These are phyloP conservation scores for Erebia epiphron DNA, from an alignment of 2,888 invertebrate genomes.

Conservation along the genomic window DNA sequence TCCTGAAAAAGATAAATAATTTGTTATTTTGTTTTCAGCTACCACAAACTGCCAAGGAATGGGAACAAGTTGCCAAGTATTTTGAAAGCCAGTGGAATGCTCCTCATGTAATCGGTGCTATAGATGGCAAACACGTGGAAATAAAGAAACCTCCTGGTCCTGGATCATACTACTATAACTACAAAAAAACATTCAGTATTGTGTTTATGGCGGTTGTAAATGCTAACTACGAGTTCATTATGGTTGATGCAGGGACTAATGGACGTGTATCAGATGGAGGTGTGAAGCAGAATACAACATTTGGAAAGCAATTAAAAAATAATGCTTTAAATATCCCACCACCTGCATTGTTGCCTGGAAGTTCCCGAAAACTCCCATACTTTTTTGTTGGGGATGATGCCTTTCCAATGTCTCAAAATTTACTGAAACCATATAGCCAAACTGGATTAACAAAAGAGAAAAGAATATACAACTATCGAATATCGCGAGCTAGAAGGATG, in stretches of 20 bases:
- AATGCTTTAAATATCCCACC: conserved; percentile 7
- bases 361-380: too few relatives aligned
- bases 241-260: conserved; percentile 31
- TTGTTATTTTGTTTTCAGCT: background rate
- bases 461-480: too few relatives aligned
- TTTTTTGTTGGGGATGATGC: background rate
- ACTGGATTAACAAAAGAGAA: too few relatives aligned
- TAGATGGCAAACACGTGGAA: conserved; percentile 41
- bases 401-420: background rate
- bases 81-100: conserved; percentile 37
- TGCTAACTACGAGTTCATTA: conserved; percentile 35
- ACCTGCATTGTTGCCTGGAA: too few relatives aligned
- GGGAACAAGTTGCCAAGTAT: conserved; percentile 38
- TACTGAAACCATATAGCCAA: too few relatives aligned
- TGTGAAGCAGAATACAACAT: background rate
- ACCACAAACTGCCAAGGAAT: conserved; percentile 23
- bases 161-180: conserved; percentile 40
- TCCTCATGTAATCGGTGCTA: conserved; percentile 37
- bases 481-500: too few relatives aligned
- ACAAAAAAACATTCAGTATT: conserved; percentile 37
- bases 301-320: conserved; percentile 2
- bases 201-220: conserved; percentile 36
- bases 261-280: background rate
- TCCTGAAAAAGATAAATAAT: conserved; percentile 9
- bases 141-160: conserved; percentile 33